A percentile compares a stretch with the other conserved stretches of the same genome.
These are phyloP conservation scores for Hyperopisus bebe DNA, from an alignment of 2,113 vertebrate genomes.

Conservation along the genomic window DNA sequence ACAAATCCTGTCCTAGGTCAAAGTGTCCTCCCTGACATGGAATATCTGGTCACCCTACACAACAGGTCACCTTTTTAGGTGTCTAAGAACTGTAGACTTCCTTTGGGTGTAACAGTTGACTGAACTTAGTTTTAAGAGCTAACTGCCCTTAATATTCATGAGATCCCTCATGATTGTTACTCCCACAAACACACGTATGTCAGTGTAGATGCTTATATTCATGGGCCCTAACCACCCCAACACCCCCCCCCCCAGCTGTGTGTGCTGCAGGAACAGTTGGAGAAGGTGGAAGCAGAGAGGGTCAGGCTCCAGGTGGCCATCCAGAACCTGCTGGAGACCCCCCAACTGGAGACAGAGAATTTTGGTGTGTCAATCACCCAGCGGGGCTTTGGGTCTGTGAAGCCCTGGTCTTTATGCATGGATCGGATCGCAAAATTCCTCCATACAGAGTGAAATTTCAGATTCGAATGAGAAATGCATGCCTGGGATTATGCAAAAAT, in stretches of 20 bases:
- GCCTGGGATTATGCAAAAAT: neutral
- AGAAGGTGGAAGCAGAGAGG: neutral
- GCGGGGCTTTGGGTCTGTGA: neutral
- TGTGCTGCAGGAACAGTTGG: neutral
- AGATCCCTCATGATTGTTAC: neutral
- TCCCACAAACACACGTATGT: neutral
- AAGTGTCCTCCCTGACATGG: neutral
- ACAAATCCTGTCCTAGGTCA: neutral
- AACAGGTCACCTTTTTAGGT: neutral
- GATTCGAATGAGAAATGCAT: neutral
- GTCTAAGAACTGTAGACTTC: neutral
- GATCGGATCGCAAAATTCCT: neutral
- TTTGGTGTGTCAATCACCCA: neutral
- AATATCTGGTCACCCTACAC: neutral
- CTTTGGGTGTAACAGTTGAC: neutral
- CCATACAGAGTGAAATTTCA: neutral
- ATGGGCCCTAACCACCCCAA: neutral
- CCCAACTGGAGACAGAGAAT: neutral
- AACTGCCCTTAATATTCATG: neutral
- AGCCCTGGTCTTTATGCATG: neutral
- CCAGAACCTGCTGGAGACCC: neutral
- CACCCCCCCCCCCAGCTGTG: neutral
- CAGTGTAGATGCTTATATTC: neutral
- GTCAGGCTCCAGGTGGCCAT: neutral
- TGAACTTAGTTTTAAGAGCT: neutral